phyloP scores from a whole-genome alignment of 2,888 invertebrate species.

The Gryllus longicercus region DNA sequence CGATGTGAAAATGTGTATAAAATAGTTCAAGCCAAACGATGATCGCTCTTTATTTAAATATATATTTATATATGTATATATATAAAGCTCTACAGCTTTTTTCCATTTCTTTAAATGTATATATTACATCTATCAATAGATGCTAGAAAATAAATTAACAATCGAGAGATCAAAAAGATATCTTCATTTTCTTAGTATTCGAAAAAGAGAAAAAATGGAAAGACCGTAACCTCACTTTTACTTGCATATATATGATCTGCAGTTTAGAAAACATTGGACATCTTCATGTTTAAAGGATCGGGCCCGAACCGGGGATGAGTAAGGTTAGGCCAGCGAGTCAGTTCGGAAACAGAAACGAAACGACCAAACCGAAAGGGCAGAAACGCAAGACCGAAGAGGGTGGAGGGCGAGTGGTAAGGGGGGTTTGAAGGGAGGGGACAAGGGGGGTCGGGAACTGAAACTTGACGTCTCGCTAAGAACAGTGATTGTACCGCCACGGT shows the following conservation, averaged over 20 bases:
- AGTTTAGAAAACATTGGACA: background rate
- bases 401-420: background rate
- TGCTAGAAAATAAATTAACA: conserved; percentile 22
- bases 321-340: background rate
- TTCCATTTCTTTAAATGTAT: conserved; percentile 19
- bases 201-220: conserved; percentile 19
- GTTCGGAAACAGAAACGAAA: conserved; percentile 3
- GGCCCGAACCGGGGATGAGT: background rate
- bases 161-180: conserved; percentile 19
- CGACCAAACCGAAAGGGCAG: background rate
- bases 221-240: conserved; percentile 1
- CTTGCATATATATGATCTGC: background rate
- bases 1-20: conserved; percentile 26
- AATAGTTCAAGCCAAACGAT: conserved; percentile 33
- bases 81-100: conserved; percentile 17
- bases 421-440: background rate
- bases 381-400: background rate
- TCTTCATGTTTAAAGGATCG: background rate
- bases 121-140: conserved; percentile 18
- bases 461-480: too few species aligned
- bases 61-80: conserved; percentile 17
- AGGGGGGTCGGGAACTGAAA: too few species aligned
- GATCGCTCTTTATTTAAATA: conserved; percentile 30
- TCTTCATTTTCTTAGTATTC: conserved; percentile 22
- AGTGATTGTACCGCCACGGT: too few species aligned